Percentiles rank a stretch among this genome's conserved stretches.
Conservation (phyloP, 2,797 vertebrate species). For the Babyrousa celebensis region DNA sequence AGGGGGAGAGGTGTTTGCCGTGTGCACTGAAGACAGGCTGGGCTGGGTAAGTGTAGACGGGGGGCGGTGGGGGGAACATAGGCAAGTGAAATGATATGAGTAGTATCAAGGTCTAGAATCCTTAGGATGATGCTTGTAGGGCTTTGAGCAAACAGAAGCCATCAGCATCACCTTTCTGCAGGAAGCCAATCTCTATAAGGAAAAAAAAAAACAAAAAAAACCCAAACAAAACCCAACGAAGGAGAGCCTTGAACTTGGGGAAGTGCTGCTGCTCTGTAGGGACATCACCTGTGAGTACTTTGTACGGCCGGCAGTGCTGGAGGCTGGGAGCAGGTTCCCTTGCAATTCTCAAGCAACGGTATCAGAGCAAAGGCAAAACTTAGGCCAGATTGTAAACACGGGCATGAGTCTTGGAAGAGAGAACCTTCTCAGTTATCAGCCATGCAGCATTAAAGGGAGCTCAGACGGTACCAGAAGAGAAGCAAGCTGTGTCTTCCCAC, state of each 20-base stretch:
- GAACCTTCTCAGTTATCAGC: background rate
- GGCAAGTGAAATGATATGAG: background rate
- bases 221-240: no score
- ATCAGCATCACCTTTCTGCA: background rate
- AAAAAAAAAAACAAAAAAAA: no score
- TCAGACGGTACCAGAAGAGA: background rate
- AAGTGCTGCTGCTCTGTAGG: rapidly evolving
- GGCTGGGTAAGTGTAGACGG: background rate
- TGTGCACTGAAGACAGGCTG: background rate
- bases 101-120: background rate
- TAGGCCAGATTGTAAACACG: background rate
- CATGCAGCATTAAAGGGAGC: background rate
- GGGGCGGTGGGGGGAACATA: background rate
- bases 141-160: background rate
- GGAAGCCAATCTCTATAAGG: background rate
- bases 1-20: background rate
- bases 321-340: rapidly evolving
- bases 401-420: background rate
- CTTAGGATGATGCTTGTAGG: background rate
- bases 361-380: background rate
- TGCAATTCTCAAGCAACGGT: background rate
- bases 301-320: background rate
- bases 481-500: background rate
- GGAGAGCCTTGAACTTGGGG: background rate
- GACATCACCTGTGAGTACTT: rapidly evolving